phyloP scores from a whole-genome alignment of 2,797 vertebrate species.

The Pseudochirops corinnae region DNA sequence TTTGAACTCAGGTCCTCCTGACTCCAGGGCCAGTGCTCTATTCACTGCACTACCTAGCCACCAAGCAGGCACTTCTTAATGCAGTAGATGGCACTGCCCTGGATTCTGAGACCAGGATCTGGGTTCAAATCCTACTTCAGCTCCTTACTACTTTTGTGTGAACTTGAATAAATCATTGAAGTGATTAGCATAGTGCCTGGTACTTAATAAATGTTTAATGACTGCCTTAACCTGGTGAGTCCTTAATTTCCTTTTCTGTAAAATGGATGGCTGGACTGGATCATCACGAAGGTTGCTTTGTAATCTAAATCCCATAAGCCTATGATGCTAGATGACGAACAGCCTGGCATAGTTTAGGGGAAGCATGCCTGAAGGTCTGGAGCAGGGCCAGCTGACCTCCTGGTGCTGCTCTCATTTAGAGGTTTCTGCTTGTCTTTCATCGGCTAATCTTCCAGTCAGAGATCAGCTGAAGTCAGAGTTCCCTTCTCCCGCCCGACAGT shows the following conservation, averaged over 20 bases:
- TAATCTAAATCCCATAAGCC: background rate
- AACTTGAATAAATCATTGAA: background rate
- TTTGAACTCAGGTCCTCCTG: too few species aligned
- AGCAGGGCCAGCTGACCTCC: background rate
- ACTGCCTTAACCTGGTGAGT: background rate
- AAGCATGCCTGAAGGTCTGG: background rate
- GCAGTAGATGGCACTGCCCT: background rate
- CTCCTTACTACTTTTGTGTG: background rate
- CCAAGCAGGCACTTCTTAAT: background rate
- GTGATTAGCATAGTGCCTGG: background rate
- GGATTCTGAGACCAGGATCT: background rate
- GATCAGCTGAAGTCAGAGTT: background rate
- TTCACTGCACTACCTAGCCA: too few species aligned
- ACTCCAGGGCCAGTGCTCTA: too few species aligned
- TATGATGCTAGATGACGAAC: background rate
- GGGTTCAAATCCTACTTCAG: background rate
- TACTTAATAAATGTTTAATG: background rate
- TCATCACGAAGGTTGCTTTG: background rate
- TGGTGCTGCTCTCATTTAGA: background rate
- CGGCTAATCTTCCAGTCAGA: slow-evolving; percentile 20
- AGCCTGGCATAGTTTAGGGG: too few species aligned
- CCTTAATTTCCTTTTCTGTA: background rate
- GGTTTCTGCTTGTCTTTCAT: slow-evolving; percentile 1
- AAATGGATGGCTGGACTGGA: background rate
- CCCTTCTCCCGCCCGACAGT: background rate